phyloP scores from a whole-genome alignment of 1,140 invertebrate species.

The Megathymus violae region DNA sequence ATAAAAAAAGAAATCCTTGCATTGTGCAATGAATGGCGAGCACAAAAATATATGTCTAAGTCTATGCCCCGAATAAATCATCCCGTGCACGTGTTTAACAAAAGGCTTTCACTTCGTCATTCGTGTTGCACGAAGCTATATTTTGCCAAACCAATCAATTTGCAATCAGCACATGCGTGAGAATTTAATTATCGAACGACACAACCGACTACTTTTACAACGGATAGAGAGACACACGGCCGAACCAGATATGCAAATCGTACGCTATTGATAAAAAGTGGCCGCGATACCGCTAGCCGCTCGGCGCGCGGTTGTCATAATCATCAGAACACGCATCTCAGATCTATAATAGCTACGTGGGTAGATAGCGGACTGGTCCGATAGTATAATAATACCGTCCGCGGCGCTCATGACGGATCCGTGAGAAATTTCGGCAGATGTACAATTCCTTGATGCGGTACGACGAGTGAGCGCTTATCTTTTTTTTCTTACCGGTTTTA shows the following conservation, averaged over 20 bases:
- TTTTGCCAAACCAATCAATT: conserved; percentile 26
- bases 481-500: conserved; percentile 74
- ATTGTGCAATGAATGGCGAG: conserved; percentile 32
- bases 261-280: conserved; percentile 67
- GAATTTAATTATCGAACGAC: conserved; percentile 48
- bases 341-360: conserved; percentile 36
- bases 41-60: too few species aligned
- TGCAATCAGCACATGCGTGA: conserved; percentile 27
- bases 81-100: conserved; percentile 45
- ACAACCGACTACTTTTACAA: conserved; percentile 48
- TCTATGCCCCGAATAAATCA: too few species aligned
- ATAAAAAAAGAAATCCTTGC: conserved; percentile 37
- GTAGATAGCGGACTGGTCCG: conserved; percentile 58
- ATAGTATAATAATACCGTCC: conserved; percentile 79
- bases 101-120: conserved; percentile 34
- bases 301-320: conserved; percentile 71
- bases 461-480: conserved; percentile 74
- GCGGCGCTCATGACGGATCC: conserved; percentile 58
- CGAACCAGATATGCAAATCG: conserved; percentile 72
- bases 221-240: conserved; percentile 41
- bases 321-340: conserved; percentile 52
- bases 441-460: conserved; percentile 79
- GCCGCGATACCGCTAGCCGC: conserved; percentile 50
- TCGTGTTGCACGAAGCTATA: not conserved
- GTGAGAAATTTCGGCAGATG: conserved; percentile 83